A percentile compares a stretch with the other conserved stretches of the same genome.
phyloP scores from a whole-genome alignment of 2,888 invertebrate genomes.

The Drosophila subsilvestris region DNA sequence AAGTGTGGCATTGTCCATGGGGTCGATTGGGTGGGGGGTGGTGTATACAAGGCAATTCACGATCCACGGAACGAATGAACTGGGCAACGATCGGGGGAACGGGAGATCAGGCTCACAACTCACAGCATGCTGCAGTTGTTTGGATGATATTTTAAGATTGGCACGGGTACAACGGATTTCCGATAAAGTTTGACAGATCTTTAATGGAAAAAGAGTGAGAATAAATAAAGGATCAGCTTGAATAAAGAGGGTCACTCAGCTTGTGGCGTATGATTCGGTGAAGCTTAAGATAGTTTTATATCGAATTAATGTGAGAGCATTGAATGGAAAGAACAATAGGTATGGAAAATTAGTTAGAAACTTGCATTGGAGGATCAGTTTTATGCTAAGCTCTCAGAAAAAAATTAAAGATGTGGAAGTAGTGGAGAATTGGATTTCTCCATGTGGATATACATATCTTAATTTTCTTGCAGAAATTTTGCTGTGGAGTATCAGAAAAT shows the following conservation, averaged over 20 bases:
- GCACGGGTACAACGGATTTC: background rate
- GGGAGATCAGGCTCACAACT: no score
- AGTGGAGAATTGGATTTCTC: no score
- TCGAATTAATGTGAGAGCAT: no score
- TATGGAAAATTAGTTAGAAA: no score
- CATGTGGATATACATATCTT: no score
- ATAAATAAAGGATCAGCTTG: background rate
- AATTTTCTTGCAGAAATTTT: no score
- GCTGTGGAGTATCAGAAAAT: no score
- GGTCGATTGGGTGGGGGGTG: background rate
- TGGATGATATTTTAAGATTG: conserved; percentile 2
- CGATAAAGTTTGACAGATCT: background rate
- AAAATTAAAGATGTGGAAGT: no score
- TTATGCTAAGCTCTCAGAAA: no score
- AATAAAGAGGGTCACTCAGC: background rate
- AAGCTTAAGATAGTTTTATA: background rate
- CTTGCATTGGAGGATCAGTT: no score
- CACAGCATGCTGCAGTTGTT: conserved; percentile 35
- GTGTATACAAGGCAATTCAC: conserved; percentile 31
- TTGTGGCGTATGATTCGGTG: background rate
- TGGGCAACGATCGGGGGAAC: conserved; percentile 16
- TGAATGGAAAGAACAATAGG: no score
- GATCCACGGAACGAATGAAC: conserved; percentile 15
- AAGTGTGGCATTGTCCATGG: conserved; percentile 31
- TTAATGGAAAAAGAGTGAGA: background rate